phyloP scores from a whole-genome alignment of 1,140 invertebrate species.

The Condylostylus longicornis region DNA sequence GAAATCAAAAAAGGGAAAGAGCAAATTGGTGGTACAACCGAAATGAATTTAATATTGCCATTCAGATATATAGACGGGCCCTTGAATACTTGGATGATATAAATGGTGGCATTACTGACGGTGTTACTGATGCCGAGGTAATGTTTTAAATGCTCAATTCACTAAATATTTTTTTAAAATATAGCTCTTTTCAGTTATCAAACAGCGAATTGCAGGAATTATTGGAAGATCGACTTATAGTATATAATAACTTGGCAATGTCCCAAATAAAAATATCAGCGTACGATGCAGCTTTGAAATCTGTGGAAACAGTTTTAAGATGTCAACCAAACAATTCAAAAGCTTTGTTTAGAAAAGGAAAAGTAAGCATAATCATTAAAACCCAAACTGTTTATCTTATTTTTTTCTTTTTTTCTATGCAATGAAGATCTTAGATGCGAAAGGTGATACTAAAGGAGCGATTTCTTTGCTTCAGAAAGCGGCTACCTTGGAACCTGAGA shows the following conservation, averaged over 20 bases:
- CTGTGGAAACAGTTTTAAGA: conserved; percentile 61
- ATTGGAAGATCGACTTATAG: conserved; percentile 61
- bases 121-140: conserved; percentile 24
- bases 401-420: background rate
- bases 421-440: conserved; percentile 42
- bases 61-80: conserved; percentile 71
- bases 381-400: background rate
- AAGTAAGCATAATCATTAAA: conserved; percentile 26
- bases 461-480: conserved; percentile 41
- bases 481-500: conserved; percentile 41
- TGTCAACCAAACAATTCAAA: conserved; percentile 79
- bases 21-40: conserved; percentile 80
- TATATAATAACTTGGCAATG: conserved; percentile 79
- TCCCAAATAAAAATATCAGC: conserved; percentile 74
- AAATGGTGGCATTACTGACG: conserved; percentile 38
- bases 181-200: conserved; percentile 23
- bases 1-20: conserved; percentile 62
- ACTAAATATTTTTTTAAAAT: conserved; percentile 1
- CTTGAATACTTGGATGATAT: conserved; percentile 63
- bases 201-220: conserved; percentile 43
- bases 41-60: conserved; percentile 57
- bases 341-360: conserved; percentile 75
- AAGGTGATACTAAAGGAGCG: conserved; percentile 45
- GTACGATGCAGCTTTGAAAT: conserved; percentile 64
- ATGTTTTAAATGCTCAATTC: background rate